phyloP scores from a whole-genome alignment of 2,888 invertebrate species.

The Seira musarum region DNA sequence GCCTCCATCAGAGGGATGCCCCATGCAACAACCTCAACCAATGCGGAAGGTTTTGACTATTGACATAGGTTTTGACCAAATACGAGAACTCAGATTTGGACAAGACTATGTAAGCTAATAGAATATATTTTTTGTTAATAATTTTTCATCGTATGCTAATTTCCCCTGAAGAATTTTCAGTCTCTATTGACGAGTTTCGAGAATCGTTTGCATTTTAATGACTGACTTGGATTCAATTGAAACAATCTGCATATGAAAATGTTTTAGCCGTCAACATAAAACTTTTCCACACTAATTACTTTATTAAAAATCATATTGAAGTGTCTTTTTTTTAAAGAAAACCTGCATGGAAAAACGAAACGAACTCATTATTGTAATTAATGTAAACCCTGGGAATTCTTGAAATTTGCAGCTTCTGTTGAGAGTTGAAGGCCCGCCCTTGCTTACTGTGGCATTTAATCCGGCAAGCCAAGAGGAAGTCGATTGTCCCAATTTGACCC shows the following conservation, averaged over 20 bases:
- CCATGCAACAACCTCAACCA: constrained; percentile 3
- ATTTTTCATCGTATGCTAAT: not conserved
- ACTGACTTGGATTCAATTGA: no score
- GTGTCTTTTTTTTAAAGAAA: no score
- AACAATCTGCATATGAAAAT: no score
- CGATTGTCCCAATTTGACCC: constrained; percentile 36
- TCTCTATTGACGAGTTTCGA: not conserved
- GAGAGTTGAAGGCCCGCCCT: constrained; percentile 63
- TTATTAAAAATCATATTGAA: no score
- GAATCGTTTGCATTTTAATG: not conserved
- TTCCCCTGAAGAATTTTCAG: not conserved
- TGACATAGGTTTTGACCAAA: constrained; percentile 67
- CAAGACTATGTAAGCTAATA: constrained; percentile 52
- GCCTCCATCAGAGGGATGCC: not conserved
- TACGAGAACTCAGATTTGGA: constrained; percentile 60
- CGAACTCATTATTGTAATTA: no score
- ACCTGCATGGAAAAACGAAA: no score
- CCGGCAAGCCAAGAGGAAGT: constrained; percentile 59
- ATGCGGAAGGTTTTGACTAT: constrained; percentile 62
- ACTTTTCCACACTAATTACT: no score
- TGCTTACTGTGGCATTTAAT: constrained; percentile 55
- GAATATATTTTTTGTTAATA: not conserved
- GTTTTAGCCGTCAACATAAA: no score
- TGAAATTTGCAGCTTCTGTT: constrained; percentile 56
- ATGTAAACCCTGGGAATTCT: no score